Conservation (phyloP, 92 coral and sea anemone genomes). For the Siderastrea radians region DNA sequence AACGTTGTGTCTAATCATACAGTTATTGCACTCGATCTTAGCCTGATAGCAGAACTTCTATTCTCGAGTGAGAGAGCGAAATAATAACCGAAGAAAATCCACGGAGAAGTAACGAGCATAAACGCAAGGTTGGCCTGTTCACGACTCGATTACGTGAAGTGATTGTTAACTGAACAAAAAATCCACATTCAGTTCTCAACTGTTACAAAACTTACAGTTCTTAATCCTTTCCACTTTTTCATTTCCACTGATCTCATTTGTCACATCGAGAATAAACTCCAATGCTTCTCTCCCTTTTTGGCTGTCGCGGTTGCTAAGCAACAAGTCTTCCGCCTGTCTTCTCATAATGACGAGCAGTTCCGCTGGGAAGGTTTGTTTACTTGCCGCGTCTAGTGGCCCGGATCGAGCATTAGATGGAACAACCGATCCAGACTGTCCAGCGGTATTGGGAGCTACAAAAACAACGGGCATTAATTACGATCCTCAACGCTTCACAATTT, state of each 20-base stretch:
- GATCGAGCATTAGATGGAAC: not conserved
- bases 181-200: not conserved
- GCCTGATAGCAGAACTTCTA: too few relatives aligned
- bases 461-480: not conserved
- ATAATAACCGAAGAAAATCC: too few relatives aligned
- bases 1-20: too few relatives aligned
- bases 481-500: too few relatives aligned
- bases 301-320: not conserved
- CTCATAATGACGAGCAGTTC: not conserved
- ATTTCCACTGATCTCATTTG: not conserved
- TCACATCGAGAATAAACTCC: not conserved
- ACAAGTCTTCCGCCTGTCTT: not conserved
- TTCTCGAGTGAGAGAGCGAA: too few relatives aligned
- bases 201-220: not conserved
- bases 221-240: not conserved
- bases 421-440: not conserved
- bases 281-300: slow-evolving; percentile 15
- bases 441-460: not conserved
- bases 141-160: too few relatives aligned
- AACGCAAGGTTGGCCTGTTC: too few relatives aligned
- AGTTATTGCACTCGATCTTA: too few relatives aligned
- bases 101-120: too few relatives aligned
- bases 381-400: not conserved
- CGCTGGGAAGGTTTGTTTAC: not conserved
- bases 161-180: too few relatives aligned